Evolutionary conservation across 2,113 vertebrate species (phyloP).

Genomic region (Plecotus auritus): DNA sequence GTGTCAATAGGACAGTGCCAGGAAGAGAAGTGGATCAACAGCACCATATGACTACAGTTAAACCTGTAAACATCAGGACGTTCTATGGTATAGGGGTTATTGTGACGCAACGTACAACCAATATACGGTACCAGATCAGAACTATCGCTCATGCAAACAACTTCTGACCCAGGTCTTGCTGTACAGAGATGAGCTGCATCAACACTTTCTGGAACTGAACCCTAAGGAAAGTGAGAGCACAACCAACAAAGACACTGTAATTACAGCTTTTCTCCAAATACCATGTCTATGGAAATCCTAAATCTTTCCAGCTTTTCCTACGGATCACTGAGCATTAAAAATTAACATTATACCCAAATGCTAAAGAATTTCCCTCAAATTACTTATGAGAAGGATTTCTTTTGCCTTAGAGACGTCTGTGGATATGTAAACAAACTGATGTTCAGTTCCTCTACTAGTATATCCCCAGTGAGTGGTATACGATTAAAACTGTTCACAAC

Average conservation of each 20-base stretch:
- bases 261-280: neutral
- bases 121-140: neutral
- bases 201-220: neutral
- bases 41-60: rapidly evolving
- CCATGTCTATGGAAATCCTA: neutral
- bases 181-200: neutral
- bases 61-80: neutral
- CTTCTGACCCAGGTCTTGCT: neutral
- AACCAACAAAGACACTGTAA: neutral
- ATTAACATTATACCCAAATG: neutral
- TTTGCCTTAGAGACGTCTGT: neutral
- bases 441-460: neutral
- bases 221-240: neutral
- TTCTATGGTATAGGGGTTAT: rapidly evolving
- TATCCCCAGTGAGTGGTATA: neutral
- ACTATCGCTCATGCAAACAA: neutral
- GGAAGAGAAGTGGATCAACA: neutral
- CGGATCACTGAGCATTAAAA: neutral
- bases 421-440: neutral
- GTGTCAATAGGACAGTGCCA: neutral
- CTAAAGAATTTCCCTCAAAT: neutral
- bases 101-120: neutral
- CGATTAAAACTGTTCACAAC: neutral
- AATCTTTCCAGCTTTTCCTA: neutral
- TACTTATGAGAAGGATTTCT: neutral